phyloP scores from a whole-genome alignment of 2,888 invertebrate species.

The Caenorhabditis zanzibari region DNA sequence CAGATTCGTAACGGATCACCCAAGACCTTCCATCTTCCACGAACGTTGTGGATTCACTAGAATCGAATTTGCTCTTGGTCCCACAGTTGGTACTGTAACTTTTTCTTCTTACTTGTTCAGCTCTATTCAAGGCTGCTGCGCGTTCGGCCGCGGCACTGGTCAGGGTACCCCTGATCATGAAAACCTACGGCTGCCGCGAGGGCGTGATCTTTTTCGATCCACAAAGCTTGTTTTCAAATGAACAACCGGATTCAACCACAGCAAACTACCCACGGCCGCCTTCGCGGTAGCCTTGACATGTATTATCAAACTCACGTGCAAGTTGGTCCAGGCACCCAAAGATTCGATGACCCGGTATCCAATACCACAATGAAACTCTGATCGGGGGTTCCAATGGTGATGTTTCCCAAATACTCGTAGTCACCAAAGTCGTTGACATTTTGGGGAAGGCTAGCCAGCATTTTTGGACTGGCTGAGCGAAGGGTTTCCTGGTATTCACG shows the following conservation, averaged over 20 bases:
- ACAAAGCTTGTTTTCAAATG: too few species aligned
- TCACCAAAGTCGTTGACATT: slow-evolving; percentile 65
- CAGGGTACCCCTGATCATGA: too few species aligned
- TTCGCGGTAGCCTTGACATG: too few species aligned
- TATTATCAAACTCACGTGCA: slow-evolving; percentile 59
- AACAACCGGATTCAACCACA: too few species aligned
- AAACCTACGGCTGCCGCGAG: too few species aligned
- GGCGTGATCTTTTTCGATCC: too few species aligned
- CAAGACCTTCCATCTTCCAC: slow-evolving; percentile 92
- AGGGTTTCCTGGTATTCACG: slow-evolving; percentile 60
- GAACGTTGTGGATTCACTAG: slow-evolving; percentile 90
- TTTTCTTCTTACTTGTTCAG: neutral
- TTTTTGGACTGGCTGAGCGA: slow-evolving; percentile 43
- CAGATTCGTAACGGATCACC: slow-evolving; percentile 95
- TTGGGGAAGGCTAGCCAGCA: slow-evolving; percentile 62
- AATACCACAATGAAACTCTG: slow-evolving; percentile 73
- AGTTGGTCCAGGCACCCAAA: slow-evolving; percentile 74
- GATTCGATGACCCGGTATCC: slow-evolving; percentile 77
- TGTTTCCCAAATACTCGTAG: slow-evolving; percentile 84
- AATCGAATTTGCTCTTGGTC: slow-evolving; percentile 90
- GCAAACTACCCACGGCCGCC: too few species aligned
- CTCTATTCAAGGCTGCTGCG: too few species aligned
- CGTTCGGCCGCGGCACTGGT: too few species aligned
- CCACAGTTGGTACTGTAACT: slow-evolving; percentile 62
- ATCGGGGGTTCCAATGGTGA: slow-evolving; percentile 73